These are phyloP conservation scores for Aurelia sp. DNA, from an alignment of 30 jellyfish, hydroid and myxozoan species.

Conservation along the genomic window DNA sequence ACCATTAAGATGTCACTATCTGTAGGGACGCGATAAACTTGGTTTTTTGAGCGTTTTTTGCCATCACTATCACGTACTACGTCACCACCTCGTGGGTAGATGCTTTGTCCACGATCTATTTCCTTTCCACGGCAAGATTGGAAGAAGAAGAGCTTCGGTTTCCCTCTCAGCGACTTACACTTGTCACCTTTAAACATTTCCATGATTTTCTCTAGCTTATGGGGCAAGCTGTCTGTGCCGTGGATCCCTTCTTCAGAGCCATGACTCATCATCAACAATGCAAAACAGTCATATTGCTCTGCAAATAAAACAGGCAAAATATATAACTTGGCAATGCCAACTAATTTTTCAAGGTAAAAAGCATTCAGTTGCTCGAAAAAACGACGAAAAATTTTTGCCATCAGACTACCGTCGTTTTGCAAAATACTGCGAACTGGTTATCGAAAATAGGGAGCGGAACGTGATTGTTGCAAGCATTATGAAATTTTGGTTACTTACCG, in stretches of 20 bases:
- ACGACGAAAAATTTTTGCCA: neutral
- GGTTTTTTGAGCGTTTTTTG: neutral
- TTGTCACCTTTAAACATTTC: conserved; percentile 44
- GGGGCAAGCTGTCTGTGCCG: conserved; percentile 56
- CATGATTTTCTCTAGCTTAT: conserved; percentile 18
- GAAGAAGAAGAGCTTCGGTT: conserved; percentile 60
- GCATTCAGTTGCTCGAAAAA: neutral
- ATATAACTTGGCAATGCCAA: neutral
- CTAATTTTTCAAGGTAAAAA: neutral
- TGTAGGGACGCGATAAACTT: conserved; percentile 44
- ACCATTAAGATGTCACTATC: conserved; percentile 59
- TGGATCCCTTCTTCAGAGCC: conserved; percentile 54
- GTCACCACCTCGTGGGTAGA: conserved; percentile 27
- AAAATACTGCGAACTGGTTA: neutral
- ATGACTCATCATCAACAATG: conserved; percentile 61
- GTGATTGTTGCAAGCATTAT: too few relatives aligned
- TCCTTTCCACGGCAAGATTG: conserved; percentile 75
- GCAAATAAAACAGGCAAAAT: neutral
- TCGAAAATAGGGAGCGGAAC: too few relatives aligned
- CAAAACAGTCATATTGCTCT: conserved; percentile 69
- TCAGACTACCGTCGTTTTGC: neutral
- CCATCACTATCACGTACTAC: conserved; percentile 1
- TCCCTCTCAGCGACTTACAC: conserved; percentile 51
- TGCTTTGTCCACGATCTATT: conserved; percentile 36
- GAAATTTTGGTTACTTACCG: too few relatives aligned